Conservation (phyloP, 2,113 vertebrate genomes). For the Athene cunicularia region DNA sequence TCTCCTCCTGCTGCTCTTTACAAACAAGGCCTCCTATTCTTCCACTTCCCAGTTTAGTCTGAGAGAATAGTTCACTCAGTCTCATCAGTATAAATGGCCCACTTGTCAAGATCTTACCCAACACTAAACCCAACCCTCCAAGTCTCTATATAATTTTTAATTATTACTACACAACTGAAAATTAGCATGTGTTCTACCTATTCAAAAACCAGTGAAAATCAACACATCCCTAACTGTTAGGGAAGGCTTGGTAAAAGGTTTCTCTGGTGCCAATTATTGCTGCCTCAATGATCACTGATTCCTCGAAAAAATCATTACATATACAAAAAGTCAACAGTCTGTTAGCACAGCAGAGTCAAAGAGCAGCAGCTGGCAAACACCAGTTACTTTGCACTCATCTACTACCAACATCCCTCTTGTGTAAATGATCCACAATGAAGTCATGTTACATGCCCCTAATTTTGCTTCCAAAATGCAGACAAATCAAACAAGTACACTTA, state of each 20-base stretch:
- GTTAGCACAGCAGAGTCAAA: neutral
- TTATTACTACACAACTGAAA: neutral
- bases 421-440: neutral
- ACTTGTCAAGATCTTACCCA: neutral
- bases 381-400: neutral
- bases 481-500: neutral
- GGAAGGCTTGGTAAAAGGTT: neutral
- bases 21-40: neutral
- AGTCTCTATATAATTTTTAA: neutral
- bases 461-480: neutral
- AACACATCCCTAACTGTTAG: neutral
- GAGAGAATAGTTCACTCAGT: neutral
- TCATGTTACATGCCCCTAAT: neutral
- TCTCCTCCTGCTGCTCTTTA: neutral
- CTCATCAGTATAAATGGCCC: neutral
- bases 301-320: neutral
- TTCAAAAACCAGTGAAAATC: neutral
- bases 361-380: conserved; percentile 6
- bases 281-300: conserved; percentile 19
- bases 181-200: neutral
- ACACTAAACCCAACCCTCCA: neutral
- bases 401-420: neutral
- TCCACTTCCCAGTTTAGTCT: neutral
- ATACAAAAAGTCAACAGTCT: neutral
- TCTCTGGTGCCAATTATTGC: conserved; percentile 21